Evolutionary conservation across 2,797 vertebrate genomes (phyloP).

Genomic region (Galagoides demidoff): DNA sequence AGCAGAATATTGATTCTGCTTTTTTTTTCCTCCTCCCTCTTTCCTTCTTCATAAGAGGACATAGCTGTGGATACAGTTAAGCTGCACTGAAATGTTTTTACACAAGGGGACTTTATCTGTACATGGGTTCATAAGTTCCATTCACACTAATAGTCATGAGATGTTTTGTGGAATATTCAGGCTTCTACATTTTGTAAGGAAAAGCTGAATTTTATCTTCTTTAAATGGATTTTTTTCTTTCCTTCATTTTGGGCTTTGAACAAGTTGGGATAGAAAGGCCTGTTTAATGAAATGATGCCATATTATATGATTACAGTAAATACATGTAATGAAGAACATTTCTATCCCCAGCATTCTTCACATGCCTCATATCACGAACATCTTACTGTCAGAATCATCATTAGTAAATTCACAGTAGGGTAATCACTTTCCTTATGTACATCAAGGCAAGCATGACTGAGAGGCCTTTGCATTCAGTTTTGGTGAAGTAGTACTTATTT

Average conservation of each 20-base stretch:
- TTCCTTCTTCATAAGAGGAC: background rate
- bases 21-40: background rate
- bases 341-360: background rate
- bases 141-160: background rate
- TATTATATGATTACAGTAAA: constrained; percentile 3
- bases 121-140: background rate
- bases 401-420: background rate
- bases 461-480: constrained; percentile 13
- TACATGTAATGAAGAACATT: background rate
- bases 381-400: background rate
- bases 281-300: constrained; percentile 35
- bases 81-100: background rate
- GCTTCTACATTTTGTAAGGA: background rate
- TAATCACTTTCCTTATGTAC: background rate
- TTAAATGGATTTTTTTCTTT: constrained; percentile 45
- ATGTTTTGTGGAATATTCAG: background rate
- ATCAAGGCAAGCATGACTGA: background rate
- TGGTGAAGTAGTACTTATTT: constrained; percentile 55
- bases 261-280: constrained; percentile 3
- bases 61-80: background rate
- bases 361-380: background rate
- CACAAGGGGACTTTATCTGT: background rate
- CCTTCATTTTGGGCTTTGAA: constrained; percentile 52
- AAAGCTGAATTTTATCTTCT: background rate
- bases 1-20: background rate